Percentiles rank a stretch among this genome's conserved stretches.
Conservation (phyloP, 2,797 vertebrate species). For the Falco cherrug region DNA sequence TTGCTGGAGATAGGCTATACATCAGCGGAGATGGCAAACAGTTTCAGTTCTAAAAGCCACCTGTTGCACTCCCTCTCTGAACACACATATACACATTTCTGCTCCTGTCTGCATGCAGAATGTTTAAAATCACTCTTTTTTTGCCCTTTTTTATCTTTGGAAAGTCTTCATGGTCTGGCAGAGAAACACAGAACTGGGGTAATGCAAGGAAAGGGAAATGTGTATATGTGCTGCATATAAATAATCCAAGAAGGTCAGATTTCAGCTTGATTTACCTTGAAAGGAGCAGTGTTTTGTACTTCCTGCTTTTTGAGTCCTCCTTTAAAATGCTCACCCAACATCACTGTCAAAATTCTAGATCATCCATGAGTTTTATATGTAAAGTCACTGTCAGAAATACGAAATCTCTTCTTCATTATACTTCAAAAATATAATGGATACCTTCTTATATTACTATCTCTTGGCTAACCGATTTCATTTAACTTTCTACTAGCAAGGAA, state of each 20-base stretch:
- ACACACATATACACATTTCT: not conserved
- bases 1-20: not conserved
- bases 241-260: not conserved
- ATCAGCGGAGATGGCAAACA: not conserved
- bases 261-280: not conserved
- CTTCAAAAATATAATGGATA: not conserved
- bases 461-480: not conserved
- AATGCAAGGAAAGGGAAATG: not conserved
- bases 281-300: not conserved
- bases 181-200: not conserved
- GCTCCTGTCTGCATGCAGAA: not conserved
- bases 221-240: not conserved
- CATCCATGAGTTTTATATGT: not conserved
- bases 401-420: not conserved
- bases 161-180: not conserved
- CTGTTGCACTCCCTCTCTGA: not conserved
- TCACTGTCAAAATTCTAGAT: not conserved
- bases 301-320: not conserved
- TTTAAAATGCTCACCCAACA: not conserved
- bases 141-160: fast-evolving
- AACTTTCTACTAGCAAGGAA: not conserved
- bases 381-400: not conserved
- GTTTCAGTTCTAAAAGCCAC: not conserved
- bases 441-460: not conserved
- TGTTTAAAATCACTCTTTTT: not conserved